A percentile compares a stretch with the other conserved stretches of the same genome.
Evolutionary conservation across 2,113 vertebrate genomes (phyloP).

Genomic region (Sarotherodon lohbergeri): DNA sequence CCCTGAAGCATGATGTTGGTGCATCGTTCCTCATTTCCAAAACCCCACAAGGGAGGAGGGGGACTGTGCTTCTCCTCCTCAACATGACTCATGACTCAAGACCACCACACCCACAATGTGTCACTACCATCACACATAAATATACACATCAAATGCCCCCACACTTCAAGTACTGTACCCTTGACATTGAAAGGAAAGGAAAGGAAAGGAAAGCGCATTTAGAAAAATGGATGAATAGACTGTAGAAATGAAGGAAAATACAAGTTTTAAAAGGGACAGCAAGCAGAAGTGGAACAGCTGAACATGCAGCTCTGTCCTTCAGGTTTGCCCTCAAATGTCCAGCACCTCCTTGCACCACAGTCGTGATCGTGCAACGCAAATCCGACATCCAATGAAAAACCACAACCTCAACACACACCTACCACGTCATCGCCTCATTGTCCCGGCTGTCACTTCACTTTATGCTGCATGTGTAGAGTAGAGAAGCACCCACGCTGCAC

Average conservation of each 20-base stretch:
- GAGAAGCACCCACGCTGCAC: conserved; percentile 24
- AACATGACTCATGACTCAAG: conserved; percentile 32
- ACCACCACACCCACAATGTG: background rate
- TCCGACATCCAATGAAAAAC: background rate
- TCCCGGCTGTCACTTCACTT: background rate
- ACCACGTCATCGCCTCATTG: background rate
- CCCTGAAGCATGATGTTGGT: conserved; percentile 3
- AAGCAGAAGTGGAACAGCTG: background rate
- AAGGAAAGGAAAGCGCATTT: background rate
- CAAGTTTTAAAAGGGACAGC: background rate
- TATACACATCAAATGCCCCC: background rate
- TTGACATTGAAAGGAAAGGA: background rate
- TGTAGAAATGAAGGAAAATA: background rate
- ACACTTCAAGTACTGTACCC: background rate
- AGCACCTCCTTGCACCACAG: conserved; percentile 2
- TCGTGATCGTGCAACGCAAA: background rate
- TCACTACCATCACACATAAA: background rate
- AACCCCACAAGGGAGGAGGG: background rate
- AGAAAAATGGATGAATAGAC: background rate
- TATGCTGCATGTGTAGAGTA: background rate
- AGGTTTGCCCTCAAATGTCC: conserved; percentile 5
- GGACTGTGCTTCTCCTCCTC: background rate
- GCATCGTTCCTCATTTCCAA: background rate
- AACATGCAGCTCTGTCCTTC: background rate
- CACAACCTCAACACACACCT: background rate